Base-by-base conservation (phyloP, 2,113 vertebrate species). In the Anthoscopus minutus region DNA sequence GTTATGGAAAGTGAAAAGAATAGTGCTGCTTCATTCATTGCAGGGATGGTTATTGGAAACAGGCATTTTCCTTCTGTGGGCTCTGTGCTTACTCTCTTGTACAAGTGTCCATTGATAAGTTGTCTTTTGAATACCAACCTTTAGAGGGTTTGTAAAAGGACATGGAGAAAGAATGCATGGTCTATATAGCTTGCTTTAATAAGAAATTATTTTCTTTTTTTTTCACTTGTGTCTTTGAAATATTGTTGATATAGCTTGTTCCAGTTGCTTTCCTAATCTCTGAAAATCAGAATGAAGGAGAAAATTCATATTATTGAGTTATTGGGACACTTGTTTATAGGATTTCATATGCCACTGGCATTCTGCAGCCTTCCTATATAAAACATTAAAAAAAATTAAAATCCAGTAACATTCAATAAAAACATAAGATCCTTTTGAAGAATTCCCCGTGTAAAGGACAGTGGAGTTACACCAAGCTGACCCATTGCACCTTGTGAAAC, bases 1-100 rank as follows among this genome's bases (percentile, higher is more conserved):
- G 72, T 97, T 97, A 88, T 65, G 71, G 95, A 74, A 95, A 93
- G 96, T 57, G 91, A 86, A 81, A 95, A 96, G 87, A 72, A 82
- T 74, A 83, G 73, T 86, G 85, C 93, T 83, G 31, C 50, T 80
- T 91, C 71, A 73, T 82, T 93, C 73, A 50, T 64, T 60, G 72
- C 45, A 66, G 81, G 74, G 80, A 58, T 44, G 38, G 33, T 56
- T 48, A 65, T 47, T 62, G 82, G 91, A 76, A 85, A 48, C 13
- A 33, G 44, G 69, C 14, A 2, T 58, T 40, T 66, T 71, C 66
- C 56, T 91, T 37, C 15, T n/a, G 79, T 2, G 10, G 38, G 19
- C 37, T 57, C 81, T 65, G 11, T 38, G n/a, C 47, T 94, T 77
- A 18, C 74, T 0, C 1, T 23, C 25, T 65, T 51, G 7, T 58